phyloP scores from a whole-genome alignment of 2,888 invertebrate genomes.

The Melieria picta region DNA sequence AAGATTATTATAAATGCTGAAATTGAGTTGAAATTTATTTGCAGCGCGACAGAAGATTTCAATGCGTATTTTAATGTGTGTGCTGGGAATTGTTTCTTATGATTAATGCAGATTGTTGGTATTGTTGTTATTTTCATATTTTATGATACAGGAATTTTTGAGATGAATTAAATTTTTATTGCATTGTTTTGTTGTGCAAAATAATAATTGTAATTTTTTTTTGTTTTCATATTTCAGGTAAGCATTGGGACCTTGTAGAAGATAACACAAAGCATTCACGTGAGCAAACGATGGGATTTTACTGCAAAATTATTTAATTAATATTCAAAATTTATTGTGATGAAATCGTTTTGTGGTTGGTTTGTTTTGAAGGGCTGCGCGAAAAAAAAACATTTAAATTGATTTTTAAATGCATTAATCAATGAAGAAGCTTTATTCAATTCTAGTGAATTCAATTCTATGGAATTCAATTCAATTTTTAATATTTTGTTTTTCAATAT shows the following conservation, averaged over 20 bases:
- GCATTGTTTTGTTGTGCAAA: not conserved
- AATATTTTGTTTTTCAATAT: no score
- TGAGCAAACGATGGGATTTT: no score
- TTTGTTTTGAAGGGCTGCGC: not conserved
- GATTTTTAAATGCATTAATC: no score
- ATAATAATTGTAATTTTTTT: not conserved
- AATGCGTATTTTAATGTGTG: not conserved
- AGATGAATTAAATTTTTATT: not conserved
- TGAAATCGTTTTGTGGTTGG: not conserved
- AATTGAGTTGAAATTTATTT: not conserved
- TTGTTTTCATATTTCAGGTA: not conserved
- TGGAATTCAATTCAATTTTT: no score
- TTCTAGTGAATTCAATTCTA: no score
- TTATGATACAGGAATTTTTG: not conserved
- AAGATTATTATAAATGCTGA: not conserved
- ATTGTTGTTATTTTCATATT: not conserved
- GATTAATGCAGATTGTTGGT: not conserved
- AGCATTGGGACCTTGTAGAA: not conserved
- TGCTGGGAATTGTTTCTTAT: not conserved
- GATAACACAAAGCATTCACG: no score
- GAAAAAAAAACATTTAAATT: no score
- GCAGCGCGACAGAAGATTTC: not conserved
- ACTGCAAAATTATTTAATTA: not conserved
- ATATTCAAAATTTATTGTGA: not conserved
- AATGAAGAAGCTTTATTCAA: no score